Percentiles rank a stretch among this genome's conserved stretches.
phyloP scores from a whole-genome alignment of 2,113 vertebrate species.

The Petrocephalus zakoni region DNA sequence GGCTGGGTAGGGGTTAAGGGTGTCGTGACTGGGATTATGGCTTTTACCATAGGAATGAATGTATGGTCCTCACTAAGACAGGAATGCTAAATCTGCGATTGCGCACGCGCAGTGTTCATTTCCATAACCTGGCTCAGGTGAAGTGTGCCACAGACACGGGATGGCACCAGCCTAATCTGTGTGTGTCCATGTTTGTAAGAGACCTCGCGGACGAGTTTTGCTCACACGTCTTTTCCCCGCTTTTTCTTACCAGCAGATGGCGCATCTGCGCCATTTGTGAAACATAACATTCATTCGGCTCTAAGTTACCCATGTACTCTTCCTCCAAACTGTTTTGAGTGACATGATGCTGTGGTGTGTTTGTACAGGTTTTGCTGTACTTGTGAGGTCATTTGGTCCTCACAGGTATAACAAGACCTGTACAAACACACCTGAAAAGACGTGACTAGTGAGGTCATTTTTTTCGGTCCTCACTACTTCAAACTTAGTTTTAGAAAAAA shows the following conservation, averaged over 20 bases:
- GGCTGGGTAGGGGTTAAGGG: not conserved
- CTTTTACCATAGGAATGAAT: not conserved
- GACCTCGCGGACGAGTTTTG: not conserved
- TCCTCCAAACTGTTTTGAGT: not conserved
- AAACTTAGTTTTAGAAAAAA: not conserved
- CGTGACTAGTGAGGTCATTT: too few relatives aligned
- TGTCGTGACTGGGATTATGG: not conserved
- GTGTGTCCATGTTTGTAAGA: not conserved
- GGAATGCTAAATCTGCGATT: too few relatives aligned
- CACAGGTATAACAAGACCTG: too few relatives aligned
- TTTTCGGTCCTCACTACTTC: too few relatives aligned
- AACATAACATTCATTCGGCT: not conserved
- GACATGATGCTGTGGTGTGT: not conserved
- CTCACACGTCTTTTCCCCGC: not conserved
- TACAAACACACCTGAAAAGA: too few relatives aligned
- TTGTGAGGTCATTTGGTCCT: too few relatives aligned
- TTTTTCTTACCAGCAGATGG: slow-evolving; percentile 32
- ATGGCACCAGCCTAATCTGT: too few relatives aligned
- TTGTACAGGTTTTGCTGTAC: not conserved
- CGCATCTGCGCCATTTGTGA: slow-evolving; percentile 26
- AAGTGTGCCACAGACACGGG: too few relatives aligned
- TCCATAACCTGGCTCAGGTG: too few relatives aligned
- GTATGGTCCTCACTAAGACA: not conserved
- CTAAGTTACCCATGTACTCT: not conserved
- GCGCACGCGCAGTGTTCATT: too few relatives aligned